Base-by-base conservation (phyloP, 1,140 invertebrate genomes). In the Batillaria attramentaria region DNA sequence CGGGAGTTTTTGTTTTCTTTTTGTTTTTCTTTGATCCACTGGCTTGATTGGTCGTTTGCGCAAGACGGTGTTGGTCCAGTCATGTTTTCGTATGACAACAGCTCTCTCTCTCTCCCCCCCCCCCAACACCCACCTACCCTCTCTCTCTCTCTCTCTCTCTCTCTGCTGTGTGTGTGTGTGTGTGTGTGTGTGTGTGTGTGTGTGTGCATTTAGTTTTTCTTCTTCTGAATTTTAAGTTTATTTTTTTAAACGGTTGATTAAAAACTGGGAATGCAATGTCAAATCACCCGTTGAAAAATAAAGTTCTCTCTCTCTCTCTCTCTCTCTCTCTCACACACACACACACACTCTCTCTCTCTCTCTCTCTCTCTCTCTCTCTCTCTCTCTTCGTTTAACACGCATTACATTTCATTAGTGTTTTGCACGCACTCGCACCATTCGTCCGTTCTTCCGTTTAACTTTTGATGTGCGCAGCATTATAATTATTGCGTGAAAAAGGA, bases 361-460 rank as follows among this genome's bases (percentile, higher is more conserved):
- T 62, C 8, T 62, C 57, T 62, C 57, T 62, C 57, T 62, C 57
- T 62, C 57, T 62, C 57, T 35, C 62, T 66, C 10, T 66, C 62
- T 35, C 62, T 66, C 28, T 66, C 62, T 50, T 50, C 46, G 24
- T 10, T 24, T 24, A n/a, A n/a, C n/a, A n/a, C n/a, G n/a, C n/a
- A n/a, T n/a, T n/a, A n/a, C n/a, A n/a, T n/a, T n/a, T n/a, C n/a
- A n/a, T n/a, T n/a, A n/a, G n/a, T n/a, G n/a, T n/a, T n/a, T n/a
- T n/a, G n/a, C n/a, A n/a, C n/a, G n/a, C n/a, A n/a, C n/a, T n/a
- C n/a, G n/a, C n/a, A n/a, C n/a, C n/a, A n/a, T n/a, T n/a, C n/a
- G n/a, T n/a, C n/a, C n/a, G n/a, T n/a, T n/a, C n/a, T n/a, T n/a
- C n/a, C n/a, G n/a, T n/a, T n/a, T n/a, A n/a, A n/a, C n/a, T n/a